Base-by-base conservation (phyloP, 2,797 vertebrate species). In the Periparus ater region DNA sequence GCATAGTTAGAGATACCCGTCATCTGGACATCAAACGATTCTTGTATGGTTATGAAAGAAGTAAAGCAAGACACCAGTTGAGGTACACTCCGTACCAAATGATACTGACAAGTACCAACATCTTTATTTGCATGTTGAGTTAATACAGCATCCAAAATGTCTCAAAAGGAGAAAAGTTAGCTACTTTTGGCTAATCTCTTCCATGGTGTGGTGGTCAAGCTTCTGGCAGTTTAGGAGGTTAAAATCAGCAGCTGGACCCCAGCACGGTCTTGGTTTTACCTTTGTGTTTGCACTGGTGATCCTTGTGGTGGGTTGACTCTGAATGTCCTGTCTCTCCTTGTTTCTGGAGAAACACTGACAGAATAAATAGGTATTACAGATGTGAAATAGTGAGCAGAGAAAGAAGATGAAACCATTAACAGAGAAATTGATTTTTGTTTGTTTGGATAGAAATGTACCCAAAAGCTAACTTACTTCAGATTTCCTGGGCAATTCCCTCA, bases 171-270 rank as follows among this genome's bases (percentile, higher is more conserved):
- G 32, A 29, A 40, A 65, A 67, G 5, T n/a, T 1, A 0, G 3
- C 26, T 85, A 2, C 9, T 77, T 81, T 36, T 17, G 36, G 25
- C 29, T 71, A 48, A 19, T 42, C 3, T 78, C 27, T 57, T 75
- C 17, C 25, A 62, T 34, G 44, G 13, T 0, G 2, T n/a, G 27
- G 2, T 40, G 66, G 7, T 55, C n/a, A 10, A n/a, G 7, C 9
- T 73, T 55, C 30, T 63, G 78, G 11, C 14, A 58, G 10, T 40
- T 70, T 11, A 79, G 25, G 15, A 17, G 4, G 36, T 17, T 61
- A n/a, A 77, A 25, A 13, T n/a, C 32, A 23, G 47, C 1, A 2
- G 15, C 0, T 17, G 53, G 11, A 44, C 17, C 10, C 13, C 4
- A 1, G 3, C 0, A 1, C 17, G 11, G 6, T 40, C 44, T 72